Percentiles rank a stretch among this genome's conserved stretches.
Conservation (phyloP, 2,113 vertebrate species). For the Gymnocephalus cernua region DNA sequence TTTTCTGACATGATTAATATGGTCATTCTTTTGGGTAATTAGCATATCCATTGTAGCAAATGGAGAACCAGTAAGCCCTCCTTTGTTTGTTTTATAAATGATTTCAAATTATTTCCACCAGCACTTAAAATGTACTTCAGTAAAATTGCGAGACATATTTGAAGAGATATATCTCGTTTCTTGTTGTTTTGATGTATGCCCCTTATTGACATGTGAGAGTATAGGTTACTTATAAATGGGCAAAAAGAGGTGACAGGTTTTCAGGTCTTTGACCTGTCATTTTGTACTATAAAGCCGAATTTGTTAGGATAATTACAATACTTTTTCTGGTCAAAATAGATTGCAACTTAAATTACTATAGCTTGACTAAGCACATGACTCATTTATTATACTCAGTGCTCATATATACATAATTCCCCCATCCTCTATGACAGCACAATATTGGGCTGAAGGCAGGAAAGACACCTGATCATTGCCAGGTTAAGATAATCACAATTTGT, state of each 20-base stretch:
- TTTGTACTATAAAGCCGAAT: not conserved
- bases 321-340: not conserved
- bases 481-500: not conserved
- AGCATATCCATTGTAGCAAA: no score
- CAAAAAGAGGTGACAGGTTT: not conserved
- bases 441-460: not conserved
- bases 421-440: not conserved
- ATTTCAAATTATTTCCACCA: no score
- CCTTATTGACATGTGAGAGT: no score
- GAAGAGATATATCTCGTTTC: no score
- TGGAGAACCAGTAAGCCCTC: no score
- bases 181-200: no score
- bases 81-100: no score
- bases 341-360: not conserved
- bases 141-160: no score
- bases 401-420: not conserved
- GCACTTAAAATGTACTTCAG: no score
- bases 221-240: not conserved
- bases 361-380: not conserved
- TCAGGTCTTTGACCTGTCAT: not conserved
- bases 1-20: no score
- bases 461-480: not conserved
- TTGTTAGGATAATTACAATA: not conserved
- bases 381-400: not conserved
- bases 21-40: no score